These are phyloP conservation scores for Zootoca vivipara DNA, from an alignment of 2,113 vertebrate genomes.

Conservation along the genomic window DNA sequence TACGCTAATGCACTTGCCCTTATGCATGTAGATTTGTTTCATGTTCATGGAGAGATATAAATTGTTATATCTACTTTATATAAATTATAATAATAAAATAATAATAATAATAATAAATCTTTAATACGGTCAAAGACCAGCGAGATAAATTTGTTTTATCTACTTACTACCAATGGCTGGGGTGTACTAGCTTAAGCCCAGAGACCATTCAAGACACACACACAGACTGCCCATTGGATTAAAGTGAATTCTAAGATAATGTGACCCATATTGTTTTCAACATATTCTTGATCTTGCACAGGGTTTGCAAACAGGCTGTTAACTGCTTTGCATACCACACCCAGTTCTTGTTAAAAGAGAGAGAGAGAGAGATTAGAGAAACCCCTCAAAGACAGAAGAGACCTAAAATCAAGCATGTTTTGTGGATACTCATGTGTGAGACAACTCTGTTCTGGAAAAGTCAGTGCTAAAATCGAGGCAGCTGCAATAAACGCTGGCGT, in stretches of 20 bases:
- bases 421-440: slow-evolving; percentile 35
- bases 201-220: background rate
- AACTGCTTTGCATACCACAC: background rate
- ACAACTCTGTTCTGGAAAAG: slow-evolving; percentile 34
- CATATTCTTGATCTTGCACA: accelerated
- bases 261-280: background rate
- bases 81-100: no score
- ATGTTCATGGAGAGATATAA: background rate
- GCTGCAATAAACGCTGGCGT: accelerated
- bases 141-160: background rate
- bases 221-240: background rate
- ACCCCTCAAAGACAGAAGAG: slow-evolving; percentile 64
- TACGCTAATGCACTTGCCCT: background rate
- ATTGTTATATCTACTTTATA: background rate
- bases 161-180: background rate
- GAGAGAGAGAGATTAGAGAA: background rate
- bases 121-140: no score
- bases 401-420: slow-evolving; percentile 77
- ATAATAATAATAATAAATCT: no score
- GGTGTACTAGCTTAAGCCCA: background rate
- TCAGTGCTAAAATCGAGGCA: slow-evolving; percentile 50
- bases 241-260: background rate
- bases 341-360: background rate
- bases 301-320: background rate
- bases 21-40: background rate